phyloP scores from a whole-genome alignment of 1,140 invertebrate species.

The Drosophila pandora region DNA sequence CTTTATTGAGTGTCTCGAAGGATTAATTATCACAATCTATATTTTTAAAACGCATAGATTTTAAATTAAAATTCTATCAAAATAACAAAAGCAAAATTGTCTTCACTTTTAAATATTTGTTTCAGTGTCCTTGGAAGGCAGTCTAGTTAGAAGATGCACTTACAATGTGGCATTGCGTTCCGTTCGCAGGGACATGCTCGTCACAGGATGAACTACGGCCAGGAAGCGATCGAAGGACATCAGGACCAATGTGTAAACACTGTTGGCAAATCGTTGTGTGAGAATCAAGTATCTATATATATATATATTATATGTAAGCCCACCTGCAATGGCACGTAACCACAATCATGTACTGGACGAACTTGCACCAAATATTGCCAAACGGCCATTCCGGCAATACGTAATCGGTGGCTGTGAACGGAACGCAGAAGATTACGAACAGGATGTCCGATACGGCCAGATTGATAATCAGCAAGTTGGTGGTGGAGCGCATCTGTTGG shows the following conservation, averaged over 20 bases:
- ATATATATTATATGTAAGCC: slow-evolving; percentile 85
- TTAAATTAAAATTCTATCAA: no score
- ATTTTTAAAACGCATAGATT: no score
- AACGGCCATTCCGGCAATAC: slow-evolving; percentile 95
- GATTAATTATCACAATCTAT: no score
- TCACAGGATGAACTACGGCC: slow-evolving; percentile 96
- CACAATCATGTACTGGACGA: slow-evolving; percentile 93
- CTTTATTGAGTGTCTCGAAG: no score
- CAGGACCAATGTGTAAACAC: slow-evolving; percentile 93
- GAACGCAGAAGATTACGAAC: slow-evolving; percentile 97
- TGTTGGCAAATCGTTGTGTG: slow-evolving; percentile 83
- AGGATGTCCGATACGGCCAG: slow-evolving; percentile 95
- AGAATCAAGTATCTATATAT: slow-evolving; percentile 81
- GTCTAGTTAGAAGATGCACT: slow-evolving; percentile 35
- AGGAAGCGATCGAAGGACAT: slow-evolving; percentile 98
- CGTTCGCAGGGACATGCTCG: slow-evolving; percentile 94
- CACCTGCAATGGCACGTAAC: slow-evolving; percentile 93
- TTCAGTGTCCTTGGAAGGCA: not conserved
- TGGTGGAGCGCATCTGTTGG: slow-evolving; percentile 96
- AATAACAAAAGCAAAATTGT: no score
- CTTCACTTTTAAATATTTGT: not conserved
- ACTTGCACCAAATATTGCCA: slow-evolving; percentile 95
- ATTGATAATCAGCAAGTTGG: slow-evolving; percentile 96
- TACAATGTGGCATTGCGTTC: slow-evolving; percentile 90
- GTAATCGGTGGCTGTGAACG: slow-evolving; percentile 88